phyloP scores from a whole-genome alignment of 2,113 vertebrate genomes.

The Tychaedon coryphoeus region DNA sequence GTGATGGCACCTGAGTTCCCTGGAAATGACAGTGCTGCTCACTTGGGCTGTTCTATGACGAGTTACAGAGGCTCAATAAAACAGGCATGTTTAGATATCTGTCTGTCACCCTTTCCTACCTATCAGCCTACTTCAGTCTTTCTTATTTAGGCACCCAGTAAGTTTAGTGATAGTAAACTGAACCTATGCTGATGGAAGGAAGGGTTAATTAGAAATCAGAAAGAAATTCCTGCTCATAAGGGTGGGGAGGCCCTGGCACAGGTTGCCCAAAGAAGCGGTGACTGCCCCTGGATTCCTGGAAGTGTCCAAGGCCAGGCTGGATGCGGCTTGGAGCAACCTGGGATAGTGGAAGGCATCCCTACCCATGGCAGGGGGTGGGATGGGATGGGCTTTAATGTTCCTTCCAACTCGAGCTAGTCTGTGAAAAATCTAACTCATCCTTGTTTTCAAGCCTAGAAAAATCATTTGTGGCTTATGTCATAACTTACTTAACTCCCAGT shows the following conservation, averaged over 20 bases:
- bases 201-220: background rate
- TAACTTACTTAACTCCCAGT: background rate
- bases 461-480: background rate
- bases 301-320: background rate
- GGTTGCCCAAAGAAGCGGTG: background rate
- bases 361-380: background rate
- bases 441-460: background rate
- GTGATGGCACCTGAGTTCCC: background rate
- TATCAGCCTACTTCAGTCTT: background rate
- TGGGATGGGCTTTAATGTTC: background rate
- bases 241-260: background rate
- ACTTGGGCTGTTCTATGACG: background rate
- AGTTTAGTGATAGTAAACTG: background rate
- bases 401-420: background rate
- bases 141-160: background rate
- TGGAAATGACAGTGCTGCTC: background rate
- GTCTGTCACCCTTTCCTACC: background rate
- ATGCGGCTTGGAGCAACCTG: background rate
- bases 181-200: background rate
- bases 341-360: background rate
- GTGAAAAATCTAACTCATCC: background rate
- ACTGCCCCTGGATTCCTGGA: background rate
- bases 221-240: background rate
- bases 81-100: accelerated
- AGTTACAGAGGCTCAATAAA: background rate